Conservation (phyloP, 1,140 invertebrate species). For the Cotesia glomerata region DNA sequence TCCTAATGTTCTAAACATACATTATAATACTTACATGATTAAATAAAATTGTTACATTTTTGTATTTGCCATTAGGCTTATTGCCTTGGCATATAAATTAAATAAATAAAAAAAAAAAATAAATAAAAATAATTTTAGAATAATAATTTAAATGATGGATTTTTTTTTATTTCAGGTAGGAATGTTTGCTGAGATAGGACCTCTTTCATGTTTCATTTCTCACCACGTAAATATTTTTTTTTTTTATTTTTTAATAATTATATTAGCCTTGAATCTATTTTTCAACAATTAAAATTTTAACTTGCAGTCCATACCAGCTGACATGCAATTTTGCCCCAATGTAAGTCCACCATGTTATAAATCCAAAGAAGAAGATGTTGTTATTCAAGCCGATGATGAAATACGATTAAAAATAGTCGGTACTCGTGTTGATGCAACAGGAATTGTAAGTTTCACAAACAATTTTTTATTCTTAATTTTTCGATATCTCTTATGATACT, state of each 20-base stretch:
- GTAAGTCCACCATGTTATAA: conserved; percentile 98
- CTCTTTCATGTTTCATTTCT: conserved; percentile 98
- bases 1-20: no score
- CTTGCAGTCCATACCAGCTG: conserved; percentile 93
- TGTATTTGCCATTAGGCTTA: no score
- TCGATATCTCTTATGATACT: conserved; percentile 20
- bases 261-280: neutral
- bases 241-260: conserved; percentile 6
- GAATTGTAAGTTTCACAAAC: conserved; percentile 74
- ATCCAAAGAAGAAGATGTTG: conserved; percentile 96
- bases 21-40: no score
- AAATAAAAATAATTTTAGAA: no score
- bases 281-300: conserved; percentile 31
- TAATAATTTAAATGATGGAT: neutral
- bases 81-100: no score
- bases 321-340: conserved; percentile 99
- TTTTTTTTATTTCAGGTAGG: conserved; percentile 76
- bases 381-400: conserved; percentile 98
- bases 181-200: conserved; percentile 99
- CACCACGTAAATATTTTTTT: conserved; percentile 82
- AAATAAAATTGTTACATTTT: no score
- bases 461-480: conserved; percentile 17
- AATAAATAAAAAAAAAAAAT: no score
- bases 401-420: conserved; percentile 98
- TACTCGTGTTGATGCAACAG: conserved; percentile 93